Evolutionary conservation across 2,113 vertebrate species (phyloP), one percentile per base, ranked within the genome.

Genomic region (Azemiops feae): DNA sequence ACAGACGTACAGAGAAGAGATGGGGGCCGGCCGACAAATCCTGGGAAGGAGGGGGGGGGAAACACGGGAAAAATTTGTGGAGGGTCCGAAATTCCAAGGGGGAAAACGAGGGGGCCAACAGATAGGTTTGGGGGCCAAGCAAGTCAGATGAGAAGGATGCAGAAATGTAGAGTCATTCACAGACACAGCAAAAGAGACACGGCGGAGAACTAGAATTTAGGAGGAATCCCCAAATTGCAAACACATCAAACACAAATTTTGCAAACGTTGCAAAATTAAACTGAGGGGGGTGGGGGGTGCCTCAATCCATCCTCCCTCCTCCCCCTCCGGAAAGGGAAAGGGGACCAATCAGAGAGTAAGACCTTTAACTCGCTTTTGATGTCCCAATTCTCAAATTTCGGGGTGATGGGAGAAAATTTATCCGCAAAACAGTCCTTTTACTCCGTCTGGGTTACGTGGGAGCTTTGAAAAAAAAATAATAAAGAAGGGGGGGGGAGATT

Each of bases 211-310:
- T 1, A 10, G 4, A 58, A 64, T 14, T 12, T 16, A 69, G 81
- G 43, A 18, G 9, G n/a, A 1, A 0, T 1, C 16, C 11, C 11
- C 3, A 25, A 23, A 14, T 1, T 1, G 4, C 1, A 34, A 74
- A 74, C n/a, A 16, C 14, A n/a, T 14, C 12, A 5, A 69, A 14
- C 8, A 50, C 47, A 50, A 9, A 50, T 50, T 50, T 50, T 50
- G 47, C 47, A 50, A 5, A 34, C 4, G 12, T 5, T 16, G n/a
- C 60, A 4, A 74, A 74, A 34, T 74, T 74, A 20, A 39, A 20
- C 2, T 0, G 1, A n/a, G 47, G 47, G 1, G 8, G 47, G 47
- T 8, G 8, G 8, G 47, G 47, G n/a, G n/a, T 7, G n/a, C n/a
- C n/a, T 81, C 69, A 1, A 6, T 34, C n/a, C 0, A 1, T 39